Evolutionary conservation across 2,797 vertebrate species (phyloP).

Genomic region (Scarus forsteni): DNA sequence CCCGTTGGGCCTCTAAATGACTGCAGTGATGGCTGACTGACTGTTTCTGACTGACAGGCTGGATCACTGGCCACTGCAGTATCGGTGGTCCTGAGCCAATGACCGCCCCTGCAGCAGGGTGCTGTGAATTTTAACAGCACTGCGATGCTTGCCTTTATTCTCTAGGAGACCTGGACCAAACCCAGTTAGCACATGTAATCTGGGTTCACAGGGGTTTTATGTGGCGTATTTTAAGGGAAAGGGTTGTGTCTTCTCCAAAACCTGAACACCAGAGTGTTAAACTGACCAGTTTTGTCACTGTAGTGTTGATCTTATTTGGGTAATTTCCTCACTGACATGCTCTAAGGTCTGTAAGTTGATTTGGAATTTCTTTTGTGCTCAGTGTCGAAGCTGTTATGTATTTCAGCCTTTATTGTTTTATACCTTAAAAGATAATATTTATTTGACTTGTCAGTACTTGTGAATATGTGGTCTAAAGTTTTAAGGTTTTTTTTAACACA

Average conservation of each 20-base stretch:
- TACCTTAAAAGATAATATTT: too few species aligned
- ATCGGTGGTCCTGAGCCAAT: constrained; percentile 55
- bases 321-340: too few species aligned
- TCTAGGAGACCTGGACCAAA: constrained; percentile 63
- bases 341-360: too few species aligned
- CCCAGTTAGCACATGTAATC: constrained; percentile 31
- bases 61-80: too few species aligned
- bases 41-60: constrained; percentile 34
- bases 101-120: constrained; percentile 62
- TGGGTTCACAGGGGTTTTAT: constrained; percentile 38
- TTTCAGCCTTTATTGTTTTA: too few species aligned
- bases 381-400: too few species aligned
- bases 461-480: too few species aligned
- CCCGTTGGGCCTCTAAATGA: constrained; percentile 19
- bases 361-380: too few species aligned
- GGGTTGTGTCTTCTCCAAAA: neutral
- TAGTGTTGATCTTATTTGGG: too few species aligned
- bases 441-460: too few species aligned
- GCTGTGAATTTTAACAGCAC: constrained; percentile 83
- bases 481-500: too few species aligned
- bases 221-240: constrained; percentile 11
- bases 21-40: constrained; percentile 17
- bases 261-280: neutral
- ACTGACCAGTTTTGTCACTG: too few species aligned
- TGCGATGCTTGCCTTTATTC: constrained; percentile 73